Conservation (phyloP, 1,140 invertebrate genomes). For the Ostrea denselamellosa region DNA sequence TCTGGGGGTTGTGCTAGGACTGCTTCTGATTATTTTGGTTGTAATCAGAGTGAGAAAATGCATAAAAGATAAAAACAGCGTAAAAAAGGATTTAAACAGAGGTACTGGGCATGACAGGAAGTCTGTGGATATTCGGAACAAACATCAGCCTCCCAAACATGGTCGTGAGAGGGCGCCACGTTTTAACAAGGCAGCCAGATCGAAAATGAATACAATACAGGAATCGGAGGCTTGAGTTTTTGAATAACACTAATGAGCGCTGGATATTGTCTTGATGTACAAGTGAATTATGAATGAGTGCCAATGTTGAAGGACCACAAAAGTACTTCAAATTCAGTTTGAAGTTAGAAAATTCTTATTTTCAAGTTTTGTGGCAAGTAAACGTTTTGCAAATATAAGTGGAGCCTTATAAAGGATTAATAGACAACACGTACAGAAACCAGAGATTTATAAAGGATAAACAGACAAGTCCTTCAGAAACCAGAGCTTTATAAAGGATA, state of each 20-base stretch:
- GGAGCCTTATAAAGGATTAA: no score
- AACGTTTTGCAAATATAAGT: no score
- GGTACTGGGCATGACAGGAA: neutral
- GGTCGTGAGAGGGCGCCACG: neutral
- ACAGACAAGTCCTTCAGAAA: no score
- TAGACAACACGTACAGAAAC: no score
- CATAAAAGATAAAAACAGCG: conserved; percentile 16
- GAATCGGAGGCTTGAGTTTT: neutral
- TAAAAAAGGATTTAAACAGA: neutral
- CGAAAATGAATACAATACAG: neutral
- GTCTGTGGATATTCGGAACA: neutral
- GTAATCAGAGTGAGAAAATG: neutral
- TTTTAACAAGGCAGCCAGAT: neutral
- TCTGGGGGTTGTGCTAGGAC: neutral
- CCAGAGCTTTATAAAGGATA: no score
- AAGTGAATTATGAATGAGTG: neutral
- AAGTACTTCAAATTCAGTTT: no score
- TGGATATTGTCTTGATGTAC: neutral
- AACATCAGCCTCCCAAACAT: neutral
- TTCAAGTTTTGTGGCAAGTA: no score
- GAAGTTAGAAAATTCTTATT: no score
- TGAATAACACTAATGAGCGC: neutral
- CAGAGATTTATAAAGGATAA: no score
- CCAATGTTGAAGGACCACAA: neutral
- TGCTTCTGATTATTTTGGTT: neutral